Evolutionary conservation across 2,888 invertebrate genomes (phyloP), one percentile per base, ranked within the genome.

Genomic region (Mesorhabditis belari): DNA sequence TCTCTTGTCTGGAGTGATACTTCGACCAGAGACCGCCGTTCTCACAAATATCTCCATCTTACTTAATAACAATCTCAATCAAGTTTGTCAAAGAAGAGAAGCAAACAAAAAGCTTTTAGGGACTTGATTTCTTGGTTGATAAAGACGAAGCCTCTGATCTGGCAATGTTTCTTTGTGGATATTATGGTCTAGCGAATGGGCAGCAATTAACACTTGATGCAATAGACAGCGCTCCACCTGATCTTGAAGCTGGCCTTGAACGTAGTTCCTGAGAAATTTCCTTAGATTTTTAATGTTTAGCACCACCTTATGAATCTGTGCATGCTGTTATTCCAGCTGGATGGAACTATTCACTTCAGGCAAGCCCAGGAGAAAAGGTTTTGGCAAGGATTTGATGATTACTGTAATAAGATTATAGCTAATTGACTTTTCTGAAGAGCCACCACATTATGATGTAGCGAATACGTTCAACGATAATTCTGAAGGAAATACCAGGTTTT

Each of bases 71-170:
- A 74, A 71, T 57, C 61, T 65, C 3, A 66, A 71, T 55, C 74
- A 76, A 64, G 67, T 68, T 3, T 53, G 19, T 57, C 4, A 9
- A 9, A n/a, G 44, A n/a, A 44, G n/a, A 9, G 9, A 44, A 44
- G 44, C 9, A 44, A 1, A 51, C 12, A 19, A 19, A 51, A 17
- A 17, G 21, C 9, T 51, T 51, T 19, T 51, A 51, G 68, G 71
- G 71, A 2, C 62, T 81, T 69, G 76, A 79, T 50, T 77, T 84
- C 27, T 63, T 82, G 29, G 81, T 84, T 24, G 78, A 77, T 57
- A 81, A 79, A 50, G 82, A 82, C 55, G 83, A 83, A 62, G 75
- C 81, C 4, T 79, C 80, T 60, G 83, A 83, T 64, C 79, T 83
- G 65, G 76, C 82, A 23, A 75, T 79, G 25, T 80, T 81, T 71